Conservation (phyloP, 2,888 invertebrate genomes). For the Flabesymbios commensalis region DNA sequence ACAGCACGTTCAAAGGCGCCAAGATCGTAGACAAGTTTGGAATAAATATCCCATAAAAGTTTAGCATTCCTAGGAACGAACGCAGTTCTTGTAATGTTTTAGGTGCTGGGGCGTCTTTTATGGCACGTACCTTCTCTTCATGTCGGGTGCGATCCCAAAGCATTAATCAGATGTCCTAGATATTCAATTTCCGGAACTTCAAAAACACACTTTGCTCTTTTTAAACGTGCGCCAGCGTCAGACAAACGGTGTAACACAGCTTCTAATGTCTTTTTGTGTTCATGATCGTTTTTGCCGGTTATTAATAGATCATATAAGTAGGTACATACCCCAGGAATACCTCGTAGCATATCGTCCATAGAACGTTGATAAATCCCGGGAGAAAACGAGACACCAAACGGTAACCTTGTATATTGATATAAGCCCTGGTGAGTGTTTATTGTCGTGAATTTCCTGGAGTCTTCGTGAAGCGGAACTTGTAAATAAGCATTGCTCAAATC, state of each 20-base stretch:
- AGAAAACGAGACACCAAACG: not conserved
- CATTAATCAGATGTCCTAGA: slow-evolving; percentile 29
- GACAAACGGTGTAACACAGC: not conserved
- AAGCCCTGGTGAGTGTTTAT: not conserved
- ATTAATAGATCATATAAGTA: not conserved
- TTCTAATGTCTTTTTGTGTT: slow-evolving; percentile 1
- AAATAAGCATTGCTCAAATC: slow-evolving; percentile 39
- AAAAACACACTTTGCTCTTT: slow-evolving; percentile 14
- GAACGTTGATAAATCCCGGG: not conserved
- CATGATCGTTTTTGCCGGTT: not conserved
- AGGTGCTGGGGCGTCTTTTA: slow-evolving; percentile 13
- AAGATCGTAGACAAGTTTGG: slow-evolving; percentile 11
- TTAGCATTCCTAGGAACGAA: slow-evolving; percentile 10
- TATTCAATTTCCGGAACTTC: slow-evolving; percentile 15
- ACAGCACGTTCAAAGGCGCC: slow-evolving; percentile 15
- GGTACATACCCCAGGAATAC: not conserved
- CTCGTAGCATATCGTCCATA: not conserved
- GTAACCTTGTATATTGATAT: not conserved
- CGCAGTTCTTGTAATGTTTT: slow-evolving; percentile 11
- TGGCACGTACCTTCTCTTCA: slow-evolving; percentile 18
- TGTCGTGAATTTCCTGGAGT: not conserved
- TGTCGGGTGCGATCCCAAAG: slow-evolving; percentile 21
- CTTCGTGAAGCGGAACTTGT: not conserved
- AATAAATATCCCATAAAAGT: slow-evolving; percentile 13
- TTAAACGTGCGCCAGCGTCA: slow-evolving; percentile 1